phyloP scores from a whole-genome alignment of 1,140 invertebrate genomes.

The Lerema accius region DNA sequence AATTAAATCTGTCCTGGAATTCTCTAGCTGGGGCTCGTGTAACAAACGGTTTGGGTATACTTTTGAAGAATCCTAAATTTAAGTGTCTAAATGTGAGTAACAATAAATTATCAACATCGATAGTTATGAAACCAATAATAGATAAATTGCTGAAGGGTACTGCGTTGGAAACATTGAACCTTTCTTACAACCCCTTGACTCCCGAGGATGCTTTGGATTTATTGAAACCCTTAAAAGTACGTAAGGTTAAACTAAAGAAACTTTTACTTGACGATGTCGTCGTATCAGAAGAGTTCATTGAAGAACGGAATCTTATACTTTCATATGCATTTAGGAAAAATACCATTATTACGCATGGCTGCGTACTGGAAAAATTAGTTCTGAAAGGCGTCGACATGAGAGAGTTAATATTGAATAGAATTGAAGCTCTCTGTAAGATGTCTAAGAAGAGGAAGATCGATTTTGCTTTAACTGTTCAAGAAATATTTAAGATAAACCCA shows the following conservation, averaged over 20 bases:
- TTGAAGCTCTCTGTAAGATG: constrained; percentile 41
- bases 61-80: constrained; percentile 43
- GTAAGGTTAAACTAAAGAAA: constrained; percentile 48
- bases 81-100: constrained; percentile 52
- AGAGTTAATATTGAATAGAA: constrained; percentile 49
- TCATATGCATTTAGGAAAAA: constrained; percentile 48
- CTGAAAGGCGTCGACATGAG: constrained; percentile 41
- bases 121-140: constrained; percentile 38
- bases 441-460: constrained; percentile 42
- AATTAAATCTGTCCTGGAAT: constrained; percentile 61
- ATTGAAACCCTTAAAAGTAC: constrained; percentile 43
- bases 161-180: constrained; percentile 62
- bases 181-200: constrained; percentile 69
- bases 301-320: constrained; percentile 36
- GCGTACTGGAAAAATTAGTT: constrained; percentile 40
- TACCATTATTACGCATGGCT: constrained; percentile 45
- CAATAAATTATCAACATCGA: constrained; percentile 48
- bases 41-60: constrained; percentile 42
- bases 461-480: constrained; percentile 43
- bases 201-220: constrained; percentile 55
- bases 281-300: constrained; percentile 47
- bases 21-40: constrained; percentile 44
- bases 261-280: constrained; percentile 51
- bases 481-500: constrained; percentile 38
- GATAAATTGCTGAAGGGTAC: constrained; percentile 43